These are phyloP conservation scores for Antheraea yamamai DNA, from an alignment of 2,888 invertebrate species.

Conservation along the genomic window DNA sequence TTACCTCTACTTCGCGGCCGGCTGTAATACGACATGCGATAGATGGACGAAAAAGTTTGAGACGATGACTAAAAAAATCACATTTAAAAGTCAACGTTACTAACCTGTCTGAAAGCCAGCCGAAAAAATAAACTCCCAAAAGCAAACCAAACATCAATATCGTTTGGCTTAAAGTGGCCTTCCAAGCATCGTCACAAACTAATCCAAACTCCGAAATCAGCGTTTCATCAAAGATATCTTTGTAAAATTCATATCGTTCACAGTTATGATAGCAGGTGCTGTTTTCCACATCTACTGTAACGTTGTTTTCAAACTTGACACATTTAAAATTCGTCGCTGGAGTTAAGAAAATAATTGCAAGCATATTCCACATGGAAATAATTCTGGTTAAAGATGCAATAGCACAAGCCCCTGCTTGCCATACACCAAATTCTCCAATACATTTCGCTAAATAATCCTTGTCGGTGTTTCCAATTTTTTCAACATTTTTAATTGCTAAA, in stretches of 20 bases:
- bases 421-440: conserved; percentile 56
- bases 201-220: conserved; percentile 53
- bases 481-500: conserved; percentile 26
- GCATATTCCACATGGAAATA: conserved; percentile 50
- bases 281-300: conserved; percentile 33
- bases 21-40: no score
- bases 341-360: conserved; percentile 52
- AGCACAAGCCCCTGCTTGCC: conserved; percentile 50
- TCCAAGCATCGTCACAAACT: conserved; percentile 56
- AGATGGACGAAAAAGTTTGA: no score
- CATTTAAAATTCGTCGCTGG: conserved; percentile 50
- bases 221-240: conserved; percentile 47
- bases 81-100: background rate
- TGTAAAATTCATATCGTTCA: conserved; percentile 44
- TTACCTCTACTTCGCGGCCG: no score
- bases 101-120: conserved; percentile 63
- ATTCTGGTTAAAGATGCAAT: conserved; percentile 45
- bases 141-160: conserved; percentile 55
- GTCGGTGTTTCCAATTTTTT: conserved; percentile 30
- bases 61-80: no score
- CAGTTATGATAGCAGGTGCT: conserved; percentile 54
- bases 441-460: conserved; percentile 55
- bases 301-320: conserved; percentile 29
- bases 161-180: conserved; percentile 53
- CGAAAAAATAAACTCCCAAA: conserved; percentile 52